Evolutionary conservation across 2,797 vertebrate species (phyloP).

Genomic region (Sparidentex hasta): DNA sequence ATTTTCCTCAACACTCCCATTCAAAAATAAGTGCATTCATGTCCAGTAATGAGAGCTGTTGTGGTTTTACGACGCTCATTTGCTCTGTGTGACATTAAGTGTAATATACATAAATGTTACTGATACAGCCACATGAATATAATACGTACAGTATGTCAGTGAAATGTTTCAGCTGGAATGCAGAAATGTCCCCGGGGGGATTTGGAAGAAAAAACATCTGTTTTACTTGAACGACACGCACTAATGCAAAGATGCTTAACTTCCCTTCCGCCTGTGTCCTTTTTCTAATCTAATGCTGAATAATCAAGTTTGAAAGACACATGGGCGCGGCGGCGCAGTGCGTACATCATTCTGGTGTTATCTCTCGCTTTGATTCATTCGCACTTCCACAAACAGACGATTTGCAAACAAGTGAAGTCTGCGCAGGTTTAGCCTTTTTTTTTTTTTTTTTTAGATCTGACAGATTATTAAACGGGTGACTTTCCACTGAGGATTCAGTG

Average conservation of each 20-base stretch:
- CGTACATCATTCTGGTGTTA: conserved; percentile 67
- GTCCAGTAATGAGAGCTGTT: background rate
- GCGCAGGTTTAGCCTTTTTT: conserved; percentile 39
- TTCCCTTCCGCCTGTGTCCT: conserved; percentile 31
- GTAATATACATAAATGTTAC: background rate
- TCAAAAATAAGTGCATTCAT: background rate
- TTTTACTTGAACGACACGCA: conserved; percentile 27
- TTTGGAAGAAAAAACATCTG: conserved; percentile 7
- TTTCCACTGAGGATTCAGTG: conserved; percentile 21
- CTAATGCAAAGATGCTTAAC: conserved; percentile 22
- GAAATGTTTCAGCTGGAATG: conserved; percentile 10
- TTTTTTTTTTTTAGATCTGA: conserved; percentile 46
- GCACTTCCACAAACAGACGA: conserved; percentile 52
- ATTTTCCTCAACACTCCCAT: background rate
- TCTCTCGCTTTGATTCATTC: conserved; percentile 77
- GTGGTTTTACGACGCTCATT: background rate
- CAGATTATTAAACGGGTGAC: conserved; percentile 57
- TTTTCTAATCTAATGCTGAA: conserved; percentile 57
- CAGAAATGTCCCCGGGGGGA: background rate
- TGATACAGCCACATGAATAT: background rate
- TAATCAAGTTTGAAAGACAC: conserved; percentile 56
- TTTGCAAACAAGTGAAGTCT: conserved; percentile 60
- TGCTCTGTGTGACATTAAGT: background rate
- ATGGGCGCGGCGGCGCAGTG: conserved; percentile 19
- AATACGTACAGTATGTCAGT: background rate